These are phyloP conservation scores for Murina feae DNA, from an alignment of 2,113 vertebrate species.

Conservation along the genomic window DNA sequence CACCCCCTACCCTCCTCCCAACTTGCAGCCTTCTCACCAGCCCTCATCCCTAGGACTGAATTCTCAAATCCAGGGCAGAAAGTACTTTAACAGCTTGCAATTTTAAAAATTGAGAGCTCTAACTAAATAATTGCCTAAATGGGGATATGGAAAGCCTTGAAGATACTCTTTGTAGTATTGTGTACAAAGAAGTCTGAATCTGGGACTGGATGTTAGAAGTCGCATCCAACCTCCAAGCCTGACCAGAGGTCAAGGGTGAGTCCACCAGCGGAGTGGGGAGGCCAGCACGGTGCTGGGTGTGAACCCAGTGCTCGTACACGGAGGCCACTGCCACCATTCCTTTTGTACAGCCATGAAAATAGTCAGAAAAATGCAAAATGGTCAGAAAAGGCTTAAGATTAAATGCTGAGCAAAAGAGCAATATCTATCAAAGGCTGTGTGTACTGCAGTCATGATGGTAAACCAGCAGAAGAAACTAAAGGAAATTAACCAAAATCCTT, in stretches of 20 bases:
- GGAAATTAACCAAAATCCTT: neutral
- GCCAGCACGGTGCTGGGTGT: neutral
- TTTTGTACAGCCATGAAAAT: neutral
- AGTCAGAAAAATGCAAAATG: neutral
- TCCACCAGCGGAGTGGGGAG: neutral
- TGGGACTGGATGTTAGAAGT: neutral
- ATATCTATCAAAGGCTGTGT: neutral
- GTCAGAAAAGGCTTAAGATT: neutral
- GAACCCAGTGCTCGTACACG: neutral
- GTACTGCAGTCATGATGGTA: neutral
- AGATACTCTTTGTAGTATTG: neutral
- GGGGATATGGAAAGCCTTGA: neutral
- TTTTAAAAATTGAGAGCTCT: neutral
- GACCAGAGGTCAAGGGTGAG: neutral
- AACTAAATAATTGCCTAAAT: neutral
- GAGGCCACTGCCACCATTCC: neutral
- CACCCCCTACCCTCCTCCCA: neutral
- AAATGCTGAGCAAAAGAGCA: neutral
- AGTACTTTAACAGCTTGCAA: neutral
- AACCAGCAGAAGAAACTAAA: neutral
- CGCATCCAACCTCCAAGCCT: neutral
- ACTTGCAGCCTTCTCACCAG: neutral
- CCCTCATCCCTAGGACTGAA: neutral
- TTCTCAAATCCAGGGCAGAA: neutral
- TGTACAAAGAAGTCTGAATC: slow-evolving; percentile 16